phyloP scores from a whole-genome alignment of 2,797 vertebrate genomes.

The Notolabrus celidotus region DNA sequence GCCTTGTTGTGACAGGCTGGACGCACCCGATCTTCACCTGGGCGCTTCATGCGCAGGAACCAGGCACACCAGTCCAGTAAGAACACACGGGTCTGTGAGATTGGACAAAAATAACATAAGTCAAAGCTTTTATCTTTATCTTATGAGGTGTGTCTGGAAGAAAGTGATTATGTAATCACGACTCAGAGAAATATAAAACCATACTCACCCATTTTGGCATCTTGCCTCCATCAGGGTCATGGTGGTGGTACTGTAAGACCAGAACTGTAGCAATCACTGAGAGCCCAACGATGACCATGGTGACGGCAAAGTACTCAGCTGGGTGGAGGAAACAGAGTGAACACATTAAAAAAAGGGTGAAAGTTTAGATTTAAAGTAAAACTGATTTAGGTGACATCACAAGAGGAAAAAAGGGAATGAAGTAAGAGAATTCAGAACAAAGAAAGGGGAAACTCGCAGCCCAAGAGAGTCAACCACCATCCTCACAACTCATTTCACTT shows the following conservation, averaged over 20 bases:
- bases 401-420: background rate
- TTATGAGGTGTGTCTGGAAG: too few species aligned
- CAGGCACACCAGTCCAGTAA: conserved; percentile 97
- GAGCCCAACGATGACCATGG: conserved; percentile 85
- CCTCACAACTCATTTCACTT: conserved; percentile 15
- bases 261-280: conserved; percentile 86
- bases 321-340: background rate
- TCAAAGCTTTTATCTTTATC: background rate
- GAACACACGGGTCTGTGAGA: conserved; percentile 90
- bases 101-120: background rate
- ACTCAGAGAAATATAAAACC: background rate
- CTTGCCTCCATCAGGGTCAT: conserved; percentile 83
- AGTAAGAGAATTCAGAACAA: background rate
- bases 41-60: conserved; percentile 96
- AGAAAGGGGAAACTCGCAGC: background rate
- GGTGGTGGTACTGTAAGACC: conserved; percentile 86
- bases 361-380: background rate
- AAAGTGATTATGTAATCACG: background rate
- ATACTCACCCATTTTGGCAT: conserved; percentile 88
- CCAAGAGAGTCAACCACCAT: background rate
- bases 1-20: conserved; percentile 89
- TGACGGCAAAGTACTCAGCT: conserved; percentile 87
- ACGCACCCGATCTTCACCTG: conserved; percentile 89
- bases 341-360: background rate
- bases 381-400: background rate